Evolutionary conservation across 1,140 invertebrate species (phyloP).

Genomic region (Subanguina moxae): DNA sequence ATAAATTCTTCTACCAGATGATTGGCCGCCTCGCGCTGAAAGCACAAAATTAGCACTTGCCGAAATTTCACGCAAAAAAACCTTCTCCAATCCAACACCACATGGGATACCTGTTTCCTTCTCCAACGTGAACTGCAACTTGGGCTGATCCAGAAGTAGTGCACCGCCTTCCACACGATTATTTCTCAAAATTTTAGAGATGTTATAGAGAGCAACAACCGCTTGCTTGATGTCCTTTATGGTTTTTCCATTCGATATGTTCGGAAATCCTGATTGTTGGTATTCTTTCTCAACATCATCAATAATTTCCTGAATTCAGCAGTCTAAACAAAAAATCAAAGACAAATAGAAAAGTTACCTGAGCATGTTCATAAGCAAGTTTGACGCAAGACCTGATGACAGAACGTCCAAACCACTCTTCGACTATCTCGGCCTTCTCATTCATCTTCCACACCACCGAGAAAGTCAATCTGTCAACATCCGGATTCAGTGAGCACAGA

Average conservation of each 20-base stretch:
- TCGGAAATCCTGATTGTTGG: conserved; percentile 28
- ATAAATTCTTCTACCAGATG: conserved; percentile 91
- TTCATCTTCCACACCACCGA: conserved; percentile 89
- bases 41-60: not conserved
- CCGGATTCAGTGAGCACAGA: conserved; percentile 79
- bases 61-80: conserved; percentile 13
- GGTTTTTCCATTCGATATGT: conserved; percentile 69
- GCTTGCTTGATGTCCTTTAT: conserved; percentile 70
- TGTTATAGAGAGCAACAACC: conserved; percentile 34
- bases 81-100: conserved; percentile 42
- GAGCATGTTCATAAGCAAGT: conserved; percentile 58
- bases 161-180: conserved; percentile 45
- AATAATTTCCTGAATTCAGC: conserved; percentile 62
- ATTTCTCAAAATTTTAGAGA: conserved; percentile 45
- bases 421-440: conserved; percentile 76
- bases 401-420: conserved; percentile 82
- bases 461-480: conserved; percentile 83
- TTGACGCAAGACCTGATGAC: conserved; percentile 71
- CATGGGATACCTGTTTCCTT: conserved; percentile 54
- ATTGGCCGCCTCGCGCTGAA: conserved; percentile 78
- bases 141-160: conserved; percentile 51
- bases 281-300: conserved; percentile 72
- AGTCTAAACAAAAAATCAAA: not conserved
- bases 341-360: conserved; percentile 20
- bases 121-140: conserved; percentile 51